Evolutionary conservation across 2,888 invertebrate genomes (phyloP).

Genomic region (Polia nebulosa): DNA sequence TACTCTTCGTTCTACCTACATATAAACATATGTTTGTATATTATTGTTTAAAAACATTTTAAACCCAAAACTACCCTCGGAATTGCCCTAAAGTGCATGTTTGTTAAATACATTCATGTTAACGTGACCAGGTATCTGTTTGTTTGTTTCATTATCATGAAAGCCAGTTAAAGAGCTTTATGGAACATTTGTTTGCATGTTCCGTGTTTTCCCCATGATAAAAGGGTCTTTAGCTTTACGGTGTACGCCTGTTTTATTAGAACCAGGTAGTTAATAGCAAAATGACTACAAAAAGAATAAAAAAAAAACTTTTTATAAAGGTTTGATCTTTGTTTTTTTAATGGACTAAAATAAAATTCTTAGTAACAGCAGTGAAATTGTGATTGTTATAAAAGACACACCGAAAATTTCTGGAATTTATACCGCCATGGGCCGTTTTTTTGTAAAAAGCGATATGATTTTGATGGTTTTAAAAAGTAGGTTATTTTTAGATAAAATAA

Average conservation of each 20-base stretch:
- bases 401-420: not conserved
- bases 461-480: too few relatives aligned
- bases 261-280: too few relatives aligned
- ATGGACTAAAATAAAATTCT: not conserved
- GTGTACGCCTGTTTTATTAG: not conserved
- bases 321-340: not conserved
- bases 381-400: not conserved
- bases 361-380: not conserved
- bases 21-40: too few relatives aligned
- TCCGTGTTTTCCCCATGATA: not conserved
- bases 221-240: not conserved
- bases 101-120: not conserved
- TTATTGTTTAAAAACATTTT: not conserved
- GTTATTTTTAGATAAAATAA: not conserved
- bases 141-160: not conserved
- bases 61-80: not conserved
- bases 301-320: too few relatives aligned
- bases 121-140: not conserved
- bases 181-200: not conserved
- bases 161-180: not conserved
- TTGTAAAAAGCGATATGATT: too few relatives aligned
- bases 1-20: too few relatives aligned
- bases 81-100: not conserved
- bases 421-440: not conserved
- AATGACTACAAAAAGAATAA: not conserved